phyloP scores from a whole-genome alignment of 2,113 vertebrate genomes.

The Hiodon tergisus region DNA sequence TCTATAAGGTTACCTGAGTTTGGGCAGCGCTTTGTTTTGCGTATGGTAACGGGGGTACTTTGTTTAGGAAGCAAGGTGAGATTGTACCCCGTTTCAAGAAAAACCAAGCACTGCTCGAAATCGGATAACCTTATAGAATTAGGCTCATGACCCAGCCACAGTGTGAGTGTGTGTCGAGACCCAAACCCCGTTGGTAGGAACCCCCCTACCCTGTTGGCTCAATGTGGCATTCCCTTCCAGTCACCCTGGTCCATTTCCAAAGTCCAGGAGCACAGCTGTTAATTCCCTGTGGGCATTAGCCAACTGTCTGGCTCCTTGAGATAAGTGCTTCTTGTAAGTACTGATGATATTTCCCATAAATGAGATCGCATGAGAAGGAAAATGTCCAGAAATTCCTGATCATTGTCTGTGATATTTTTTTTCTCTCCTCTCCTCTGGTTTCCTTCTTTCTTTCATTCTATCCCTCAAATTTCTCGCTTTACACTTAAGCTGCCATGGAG shows the following conservation, averaged over 20 bases:
- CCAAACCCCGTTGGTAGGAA: constrained; percentile 10
- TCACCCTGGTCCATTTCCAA: not conserved
- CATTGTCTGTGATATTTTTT: not conserved
- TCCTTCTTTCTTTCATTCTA: not conserved
- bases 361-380: not conserved
- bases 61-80: not conserved
- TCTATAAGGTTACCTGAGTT: not conserved
- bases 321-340: not conserved
- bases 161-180: constrained; percentile 28
- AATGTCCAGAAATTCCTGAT: not conserved
- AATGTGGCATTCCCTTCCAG: not conserved
- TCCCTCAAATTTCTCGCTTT: not conserved
- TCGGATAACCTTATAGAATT: constrained; percentile 37
- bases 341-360: not conserved
- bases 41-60: not conserved
- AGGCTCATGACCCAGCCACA: constrained; percentile 34
- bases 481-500: not conserved
- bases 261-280: not conserved
- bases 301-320: not conserved
- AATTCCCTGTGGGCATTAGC: not conserved
- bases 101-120: constrained; percentile 17
- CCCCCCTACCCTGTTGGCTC: not conserved
- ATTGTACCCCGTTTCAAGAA: constrained; percentile 25
- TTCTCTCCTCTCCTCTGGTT: too few relatives aligned
- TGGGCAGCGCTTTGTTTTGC: not conserved